Conservation (phyloP, 2,888 invertebrate species). For the Syritta pipiens region DNA sequence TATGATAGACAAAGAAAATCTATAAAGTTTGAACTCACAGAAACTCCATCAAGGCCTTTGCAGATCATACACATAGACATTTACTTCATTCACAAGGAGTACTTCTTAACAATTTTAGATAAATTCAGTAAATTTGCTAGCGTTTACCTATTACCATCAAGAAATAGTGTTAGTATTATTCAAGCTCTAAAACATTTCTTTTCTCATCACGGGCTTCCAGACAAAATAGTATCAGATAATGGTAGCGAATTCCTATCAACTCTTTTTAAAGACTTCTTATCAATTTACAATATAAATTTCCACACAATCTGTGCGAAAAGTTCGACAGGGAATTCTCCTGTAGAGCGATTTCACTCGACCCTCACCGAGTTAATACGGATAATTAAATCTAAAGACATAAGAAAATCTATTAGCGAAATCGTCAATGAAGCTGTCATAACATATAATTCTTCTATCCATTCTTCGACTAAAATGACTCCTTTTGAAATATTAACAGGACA, state of each 20-base stretch:
- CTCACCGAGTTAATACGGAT: background rate
- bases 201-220: background rate
- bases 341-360: background rate
- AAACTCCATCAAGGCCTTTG: no score
- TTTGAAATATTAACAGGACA: background rate
- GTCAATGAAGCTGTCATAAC: background rate
- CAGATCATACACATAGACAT: no score
- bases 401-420: background rate
- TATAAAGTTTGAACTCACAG: slow-evolving; percentile 28
- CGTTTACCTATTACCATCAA: no score
- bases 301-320: background rate
- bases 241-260: background rate
- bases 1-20: slow-evolving; percentile 35
- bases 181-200: background rate
- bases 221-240: background rate
- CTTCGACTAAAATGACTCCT: background rate
- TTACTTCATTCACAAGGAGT: no score
- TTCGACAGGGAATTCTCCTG: background rate
- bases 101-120: no score
- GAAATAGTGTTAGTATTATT: no score
- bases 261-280: background rate
- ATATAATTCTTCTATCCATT: background rate
- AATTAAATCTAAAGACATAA: background rate
- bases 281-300: background rate
- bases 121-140: no score